Base-by-base conservation (phyloP, 2,888 invertebrate genomes). In the Bursaphelenchus okinawaensis region DNA sequence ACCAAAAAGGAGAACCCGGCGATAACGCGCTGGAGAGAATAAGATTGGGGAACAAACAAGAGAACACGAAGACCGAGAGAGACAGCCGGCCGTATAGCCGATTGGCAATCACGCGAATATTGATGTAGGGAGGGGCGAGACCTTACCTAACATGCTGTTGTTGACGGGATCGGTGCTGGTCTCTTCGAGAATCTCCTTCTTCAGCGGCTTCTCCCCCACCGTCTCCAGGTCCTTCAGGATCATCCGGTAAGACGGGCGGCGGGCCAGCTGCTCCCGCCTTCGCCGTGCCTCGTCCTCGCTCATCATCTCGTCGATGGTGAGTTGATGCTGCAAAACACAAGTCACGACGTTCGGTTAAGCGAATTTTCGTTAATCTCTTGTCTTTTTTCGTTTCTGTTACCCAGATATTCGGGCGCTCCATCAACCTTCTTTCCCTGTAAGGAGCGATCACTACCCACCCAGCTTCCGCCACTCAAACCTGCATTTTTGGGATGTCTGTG, bases 161-260 rank as follows among this genome's bases (percentile, higher is more conserved):
- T 52, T 52, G 24, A 50, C 24, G 31, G 50, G 22, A 16, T 59
- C 60, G 52, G 50, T 29, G 20, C 50, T 20, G 22, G 50, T 9
- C n/a, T 62, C 55, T 62, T 62, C 55, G 4, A 55, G 23, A 16
- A 63, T 63, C 52, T 71, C 72, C 40, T 75, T 75, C 40, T 71
- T 71, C 31, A 71, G 16, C 24, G 61, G 64, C 62, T 81, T 81
- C 65, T 81, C 81, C 50, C 72, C 76, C n/a, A 69, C 69, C 16
- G 79, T 80, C 65, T 81, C 81, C 65, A 81, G 63, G 60, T 81
- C 81, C 65, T 81, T 81, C 61, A 82, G 70, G 55, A 81, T 81
- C 79, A 81, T 80, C 54, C 81, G 67, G 66, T 81, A 81, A 12
- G 77, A 77, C 19, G 81, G 81, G 58, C 81, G 66, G 54, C 81